Conservation (phyloP, 2,113 vertebrate genomes). For the Eulemur rufifrons region DNA sequence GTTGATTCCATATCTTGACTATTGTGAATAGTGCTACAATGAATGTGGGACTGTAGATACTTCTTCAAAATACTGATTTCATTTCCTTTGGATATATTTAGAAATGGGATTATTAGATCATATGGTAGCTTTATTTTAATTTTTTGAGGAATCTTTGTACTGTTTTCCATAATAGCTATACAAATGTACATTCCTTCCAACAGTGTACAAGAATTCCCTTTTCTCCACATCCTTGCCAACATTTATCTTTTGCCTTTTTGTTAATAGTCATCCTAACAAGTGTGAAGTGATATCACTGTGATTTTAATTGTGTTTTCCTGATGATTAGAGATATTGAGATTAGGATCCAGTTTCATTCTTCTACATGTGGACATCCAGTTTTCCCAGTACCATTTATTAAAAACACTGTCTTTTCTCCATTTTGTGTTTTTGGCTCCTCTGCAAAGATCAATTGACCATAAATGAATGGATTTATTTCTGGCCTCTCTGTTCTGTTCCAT, state of each 20-base stretch:
- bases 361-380: not conserved
- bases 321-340: not conserved
- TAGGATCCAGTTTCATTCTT: not conserved
- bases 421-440: not conserved
- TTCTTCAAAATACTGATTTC: not conserved
- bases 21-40: not conserved
- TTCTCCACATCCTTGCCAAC: not conserved
- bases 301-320: not conserved
- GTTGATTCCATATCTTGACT: not conserved
- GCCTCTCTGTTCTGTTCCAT: not conserved
- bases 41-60: not conserved
- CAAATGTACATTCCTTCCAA: not conserved
- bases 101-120: not conserved
- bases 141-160: not conserved
- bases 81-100: not conserved
- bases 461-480: not conserved
- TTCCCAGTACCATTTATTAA: not conserved
- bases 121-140: not conserved
- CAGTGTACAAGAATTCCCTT: not conserved
- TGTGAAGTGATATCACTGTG: not conserved
- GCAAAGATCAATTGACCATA: not conserved
- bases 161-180: not conserved
- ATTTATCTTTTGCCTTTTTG: not conserved
- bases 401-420: not conserved
- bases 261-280: not conserved